Evolutionary conservation across 2,113 vertebrate species (phyloP), one percentile per base, ranked within the genome.

Genomic region (Epinephelus moara): DNA sequence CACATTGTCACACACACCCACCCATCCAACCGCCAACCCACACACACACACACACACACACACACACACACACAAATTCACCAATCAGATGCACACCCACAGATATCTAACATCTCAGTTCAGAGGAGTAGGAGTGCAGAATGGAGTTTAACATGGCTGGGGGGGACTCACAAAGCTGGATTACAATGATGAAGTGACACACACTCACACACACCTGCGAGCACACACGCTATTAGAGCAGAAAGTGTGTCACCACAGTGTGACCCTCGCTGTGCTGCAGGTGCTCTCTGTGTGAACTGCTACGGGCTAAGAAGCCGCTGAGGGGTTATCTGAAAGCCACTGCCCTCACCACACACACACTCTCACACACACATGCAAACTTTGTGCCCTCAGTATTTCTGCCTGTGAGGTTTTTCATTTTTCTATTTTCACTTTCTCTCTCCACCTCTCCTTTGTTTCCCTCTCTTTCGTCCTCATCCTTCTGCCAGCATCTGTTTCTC

Each of bases 231-330:
- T 69, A 88, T 82, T 87, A 81, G 64, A 77, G 81, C 70, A 73
- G 81, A 80, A 85, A 91, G 80, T 82, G 87, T 88, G 82, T 89
- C 89, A 74, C 88, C 59, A 72, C 80, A 63, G 87, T 84, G 88
- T 91, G 86, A 92, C 84, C 79, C 85, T 85, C 23, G 37, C 88
- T 84, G 83, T 90, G 88, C 80, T 93, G 92, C 90, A 94, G 94
- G 91, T 95, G 92, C 85, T 86, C 85, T 74, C 86, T 78, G 70
- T 82, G 62, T 87, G 78, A 90, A 84, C 80, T 18, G 56, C 80
- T 72, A 78, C 53, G 85, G 82, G 89, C 70, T 82, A 86, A 80
- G 86, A 87, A 85, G 75, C 66, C 49, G 55, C 83, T 75, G 88
- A 88, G 71, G 81, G 87, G 90, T 94, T 90, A 86, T 89, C 84